phyloP scores from a whole-genome alignment of 2,113 vertebrate genomes.

The Athene cunicularia region DNA sequence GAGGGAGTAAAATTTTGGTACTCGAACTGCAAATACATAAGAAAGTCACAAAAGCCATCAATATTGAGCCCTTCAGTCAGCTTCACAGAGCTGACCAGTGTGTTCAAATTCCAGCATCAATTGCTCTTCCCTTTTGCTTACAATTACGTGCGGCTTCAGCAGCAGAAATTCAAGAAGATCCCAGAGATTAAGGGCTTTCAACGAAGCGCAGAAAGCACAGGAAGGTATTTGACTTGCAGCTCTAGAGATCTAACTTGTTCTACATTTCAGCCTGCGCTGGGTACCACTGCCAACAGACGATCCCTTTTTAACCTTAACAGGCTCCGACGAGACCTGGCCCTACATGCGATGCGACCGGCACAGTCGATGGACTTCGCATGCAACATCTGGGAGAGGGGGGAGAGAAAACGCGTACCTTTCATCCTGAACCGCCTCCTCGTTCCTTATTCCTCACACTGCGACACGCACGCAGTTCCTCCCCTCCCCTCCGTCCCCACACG shows the following conservation, averaged over 20 bases:
- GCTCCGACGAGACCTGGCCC: not conserved
- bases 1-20: not conserved
- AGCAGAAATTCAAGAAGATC: not conserved
- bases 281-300: not conserved
- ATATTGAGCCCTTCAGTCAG: not conserved
- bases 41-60: not conserved
- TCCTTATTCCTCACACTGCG: not conserved
- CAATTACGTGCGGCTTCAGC: not conserved
- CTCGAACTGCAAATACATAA: not conserved
- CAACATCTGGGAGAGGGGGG: not conserved
- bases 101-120: not conserved
- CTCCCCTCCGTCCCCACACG: not conserved
- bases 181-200: not conserved
- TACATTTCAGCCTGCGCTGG: not conserved
- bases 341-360: not conserved
- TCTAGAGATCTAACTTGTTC: slow-evolving; percentile 13
- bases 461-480: not conserved
- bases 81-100: not conserved
- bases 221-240: not conserved
- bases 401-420: not conserved
- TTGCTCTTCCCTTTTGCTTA: not conserved
- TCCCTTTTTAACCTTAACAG: not conserved
- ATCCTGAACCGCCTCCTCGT: not conserved
- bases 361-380: not conserved
- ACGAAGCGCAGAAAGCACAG: not conserved